Base-by-base conservation (phyloP, 2,888 invertebrate species). In the Eupithecia vulgata region DNA sequence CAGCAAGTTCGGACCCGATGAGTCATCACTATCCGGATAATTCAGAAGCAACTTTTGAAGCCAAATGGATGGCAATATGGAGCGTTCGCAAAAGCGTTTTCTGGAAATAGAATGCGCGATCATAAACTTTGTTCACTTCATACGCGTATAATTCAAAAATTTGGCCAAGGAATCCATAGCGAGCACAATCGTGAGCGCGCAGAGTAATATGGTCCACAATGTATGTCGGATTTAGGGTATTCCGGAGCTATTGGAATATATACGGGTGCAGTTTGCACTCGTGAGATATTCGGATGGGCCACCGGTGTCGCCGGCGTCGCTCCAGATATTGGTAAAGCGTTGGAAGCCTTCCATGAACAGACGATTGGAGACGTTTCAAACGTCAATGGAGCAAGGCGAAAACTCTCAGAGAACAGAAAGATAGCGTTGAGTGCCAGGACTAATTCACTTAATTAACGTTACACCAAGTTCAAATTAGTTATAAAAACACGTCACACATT, bases 91-190 rank as follows among this genome's bases (percentile, higher is more conserved):
- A 82, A 85, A 88, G 85, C 84, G 83, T 85, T 89, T 87, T 85
- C 83, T 84, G 85, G 87, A 86, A 88, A 89, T 88, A 85, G 84
- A 84, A 88, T 87, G 84, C 81, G 84, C 83, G 83, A 87, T 85
- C 89, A 90, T 92, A 93, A 92, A 92, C 88, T 88, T 87, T 87
- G 87, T 90, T 90, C 88, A 86, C 86, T 89, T 90, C 89, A 84
- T 90, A 87, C 81, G 85, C 83, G 81, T 78, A 90, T 93, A 90
- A 91, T 87, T 93, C 89, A 92, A 92, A 92, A 92, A 92, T 91
- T 92, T 92, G 92, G 92, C 92, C 87, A 83, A 84, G 81, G 78
- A 87, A 85, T 87, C 85, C 83, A 86, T 84, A 85, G 83, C 84
- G 79, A 81, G 85, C 83, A 86, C 85, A 88, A 89, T 88, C 89